Evolutionary conservation across 2,113 vertebrate species (phyloP), one percentile per base, ranked within the genome.

Genomic region (Paedocypris sp.): DNA sequence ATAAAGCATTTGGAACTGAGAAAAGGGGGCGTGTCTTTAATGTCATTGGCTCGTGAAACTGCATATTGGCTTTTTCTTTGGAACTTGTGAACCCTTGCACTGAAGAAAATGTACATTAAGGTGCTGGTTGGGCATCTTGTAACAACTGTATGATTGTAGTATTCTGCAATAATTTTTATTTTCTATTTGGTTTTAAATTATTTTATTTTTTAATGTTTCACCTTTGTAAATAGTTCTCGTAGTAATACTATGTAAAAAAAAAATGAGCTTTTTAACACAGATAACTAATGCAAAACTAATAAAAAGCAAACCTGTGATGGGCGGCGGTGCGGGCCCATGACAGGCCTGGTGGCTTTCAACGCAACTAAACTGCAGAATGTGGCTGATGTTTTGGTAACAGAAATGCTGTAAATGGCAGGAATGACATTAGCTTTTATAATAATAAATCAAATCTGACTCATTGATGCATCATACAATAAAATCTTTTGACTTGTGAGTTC

Each of bases 101-200:
- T 97, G 93, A 96, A 48, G 89, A 84, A 60, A 57, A 43, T 90
- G 83, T 90, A 90, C 86, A 90, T 79, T 68, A 70, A 79, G 74
- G 87, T 92, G 92, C 86, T 91, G 89, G 87, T 89, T 90, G 87
- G 85, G 92, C 92, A 91, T 90, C 90, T 86, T 85, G 70, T 89
- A 87, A 86, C 78, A 82, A 88, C 87, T 83, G 83, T 86, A 89
- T 86, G 87, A 92, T 91, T 94, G 91, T 93, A 91, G 89, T 85
- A 91, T 89, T 92, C 90, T 78, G 90, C 92, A 95, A 92, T 96
- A 91, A 93, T 89, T 82, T n/a, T 79, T 82, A 75, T 81, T 83
- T 83, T 84, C 78, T 67, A 36, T 70, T 65, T 77, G 66, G 83
- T 90, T 91, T 90, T 92, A 91, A 90, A 73, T 89, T 89, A 90